Evolutionary conservation across 2,113 vertebrate species (phyloP).

Genomic region (Diadophis punctatus): DNA sequence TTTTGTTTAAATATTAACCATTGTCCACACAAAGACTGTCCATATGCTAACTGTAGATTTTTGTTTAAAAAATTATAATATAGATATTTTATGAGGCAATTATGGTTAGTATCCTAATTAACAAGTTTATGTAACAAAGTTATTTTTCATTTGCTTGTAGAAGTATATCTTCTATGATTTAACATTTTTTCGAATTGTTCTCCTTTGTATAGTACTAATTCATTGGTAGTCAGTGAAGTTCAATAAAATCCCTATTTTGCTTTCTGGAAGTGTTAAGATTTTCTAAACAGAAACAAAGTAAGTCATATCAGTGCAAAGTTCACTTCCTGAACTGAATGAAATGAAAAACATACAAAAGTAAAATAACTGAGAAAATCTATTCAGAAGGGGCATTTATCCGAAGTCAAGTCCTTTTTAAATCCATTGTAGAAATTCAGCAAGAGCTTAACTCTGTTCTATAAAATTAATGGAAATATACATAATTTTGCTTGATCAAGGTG

Average conservation of each 20-base stretch:
- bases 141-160: constrained; percentile 2
- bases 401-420: neutral
- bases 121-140: neutral
- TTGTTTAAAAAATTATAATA: neutral
- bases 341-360: neutral
- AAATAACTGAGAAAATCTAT: neutral
- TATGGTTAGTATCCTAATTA: constrained; percentile 10
- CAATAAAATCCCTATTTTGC: neutral
- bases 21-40: neutral
- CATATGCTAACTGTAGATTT: neutral
- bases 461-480: neutral
- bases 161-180: neutral
- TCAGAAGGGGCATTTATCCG: neutral
- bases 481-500: neutral
- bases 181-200: constrained; percentile 35
- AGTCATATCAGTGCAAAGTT: neutral
- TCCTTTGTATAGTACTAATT: constrained; percentile 24
- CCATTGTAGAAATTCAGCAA: neutral
- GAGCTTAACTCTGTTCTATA: neutral
- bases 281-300: neutral
- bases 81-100: neutral
- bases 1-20: constrained; percentile 29
- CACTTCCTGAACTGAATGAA: constrained; percentile 10
- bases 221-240: neutral
- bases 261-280: constrained; percentile 4